Evolutionary conservation across 2,797 vertebrate genomes (phyloP).

Genomic region (Podarcis lilfordi): DNA sequence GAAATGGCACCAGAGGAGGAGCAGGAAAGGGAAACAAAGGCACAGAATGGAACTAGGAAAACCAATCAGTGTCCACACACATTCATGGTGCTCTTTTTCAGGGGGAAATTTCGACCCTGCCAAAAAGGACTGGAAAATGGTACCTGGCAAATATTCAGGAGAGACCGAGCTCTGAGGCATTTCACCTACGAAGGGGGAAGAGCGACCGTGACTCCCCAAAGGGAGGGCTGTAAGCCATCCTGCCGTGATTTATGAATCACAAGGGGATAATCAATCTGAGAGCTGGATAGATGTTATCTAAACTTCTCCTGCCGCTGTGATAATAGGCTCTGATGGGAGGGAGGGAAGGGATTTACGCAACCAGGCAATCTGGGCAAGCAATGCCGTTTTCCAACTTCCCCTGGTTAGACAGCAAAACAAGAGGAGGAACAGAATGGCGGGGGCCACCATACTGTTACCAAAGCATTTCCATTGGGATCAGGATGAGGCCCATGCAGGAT

Average conservation of each 20-base stretch:
- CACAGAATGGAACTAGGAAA: neutral
- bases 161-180: neutral
- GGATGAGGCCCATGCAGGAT: constrained; percentile 8
- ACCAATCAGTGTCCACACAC: neutral
- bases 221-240: neutral
- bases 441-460: constrained; percentile 21
- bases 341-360: constrained; percentile 14
- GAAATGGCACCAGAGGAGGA: neutral
- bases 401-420: constrained; percentile 13
- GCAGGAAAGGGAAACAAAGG: neutral
- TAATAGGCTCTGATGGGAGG: constrained; percentile 35
- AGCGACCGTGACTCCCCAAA: neutral
- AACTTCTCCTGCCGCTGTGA: constrained; percentile 65
- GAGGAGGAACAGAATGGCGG: neutral
- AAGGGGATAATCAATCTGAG: constrained; percentile 23
- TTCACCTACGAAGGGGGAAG: neutral
- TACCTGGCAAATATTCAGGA: neutral
- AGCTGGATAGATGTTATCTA: constrained; percentile 72
- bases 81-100: neutral
- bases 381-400: constrained; percentile 56
- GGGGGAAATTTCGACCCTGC: neutral
- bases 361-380: constrained; percentile 17
- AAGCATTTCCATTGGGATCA: constrained; percentile 17
- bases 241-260: constrained; percentile 15
- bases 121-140: neutral